phyloP scores from a whole-genome alignment of 1,140 invertebrate species.

The Drosophila kepulauana region DNA sequence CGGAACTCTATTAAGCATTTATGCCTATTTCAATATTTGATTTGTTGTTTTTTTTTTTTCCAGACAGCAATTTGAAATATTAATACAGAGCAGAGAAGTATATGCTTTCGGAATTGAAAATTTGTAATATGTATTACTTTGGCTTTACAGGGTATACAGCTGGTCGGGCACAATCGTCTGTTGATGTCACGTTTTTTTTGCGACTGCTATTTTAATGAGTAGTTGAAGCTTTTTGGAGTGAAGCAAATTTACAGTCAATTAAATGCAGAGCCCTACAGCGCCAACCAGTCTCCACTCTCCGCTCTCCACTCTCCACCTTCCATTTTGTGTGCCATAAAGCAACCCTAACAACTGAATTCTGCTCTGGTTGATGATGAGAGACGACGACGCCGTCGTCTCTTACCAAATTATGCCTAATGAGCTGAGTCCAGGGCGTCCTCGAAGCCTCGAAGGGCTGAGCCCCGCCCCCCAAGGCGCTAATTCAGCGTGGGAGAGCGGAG shows the following conservation, averaged over 20 bases:
- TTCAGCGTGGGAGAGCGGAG: background rate
- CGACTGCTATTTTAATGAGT: slow-evolving; percentile 59
- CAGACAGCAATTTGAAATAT: no score
- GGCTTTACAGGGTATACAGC: background rate
- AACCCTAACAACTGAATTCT: slow-evolving; percentile 26
- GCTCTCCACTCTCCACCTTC: background rate
- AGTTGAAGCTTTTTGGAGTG: slow-evolving; percentile 71
- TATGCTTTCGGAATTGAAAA: no score
- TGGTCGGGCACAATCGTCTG: background rate
- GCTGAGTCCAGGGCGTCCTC: slow-evolving; percentile 50
- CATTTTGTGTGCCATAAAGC: background rate
- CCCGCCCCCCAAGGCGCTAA: background rate
- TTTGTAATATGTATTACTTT: no score
- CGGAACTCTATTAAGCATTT: background rate
- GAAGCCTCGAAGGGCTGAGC: slow-evolving; percentile 3
- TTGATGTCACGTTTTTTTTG: background rate
- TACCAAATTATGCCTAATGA: slow-evolving; percentile 76
- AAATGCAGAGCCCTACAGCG: slow-evolving; percentile 51
- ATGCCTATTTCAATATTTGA: background rate
- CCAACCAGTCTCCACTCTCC: background rate
- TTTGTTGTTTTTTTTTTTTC: background rate
- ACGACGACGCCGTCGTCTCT: slow-evolving; percentile 28
- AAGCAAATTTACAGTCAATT: slow-evolving; percentile 80
- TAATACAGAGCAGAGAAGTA: no score
- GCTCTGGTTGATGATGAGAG: slow-evolving; percentile 34